Evolutionary conservation across 2,797 vertebrate genomes (phyloP).

Genomic region (Pipistrellus kuhlii): DNA sequence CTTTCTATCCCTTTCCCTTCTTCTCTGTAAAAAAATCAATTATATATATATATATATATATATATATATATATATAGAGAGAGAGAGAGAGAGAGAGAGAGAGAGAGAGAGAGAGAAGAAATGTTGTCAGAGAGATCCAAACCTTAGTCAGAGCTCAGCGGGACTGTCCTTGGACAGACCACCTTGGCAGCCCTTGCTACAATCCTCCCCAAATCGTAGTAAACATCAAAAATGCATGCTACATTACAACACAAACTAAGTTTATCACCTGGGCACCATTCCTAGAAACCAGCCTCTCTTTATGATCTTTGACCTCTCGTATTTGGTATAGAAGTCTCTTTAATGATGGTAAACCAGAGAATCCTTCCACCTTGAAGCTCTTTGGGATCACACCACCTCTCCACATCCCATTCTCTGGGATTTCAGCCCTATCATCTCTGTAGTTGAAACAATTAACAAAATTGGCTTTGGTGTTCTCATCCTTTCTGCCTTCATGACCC

Average conservation of each 20-base stretch:
- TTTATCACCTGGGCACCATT: not conserved
- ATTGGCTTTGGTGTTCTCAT: not conserved
- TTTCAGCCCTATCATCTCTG: not conserved
- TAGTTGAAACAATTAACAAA: not conserved
- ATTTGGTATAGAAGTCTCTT: not conserved
- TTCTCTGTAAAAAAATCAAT: too few species aligned
- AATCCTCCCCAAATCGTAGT: not conserved
- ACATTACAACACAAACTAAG: conserved; percentile 11
- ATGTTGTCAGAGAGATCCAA: not conserved
- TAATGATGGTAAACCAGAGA: not conserved
- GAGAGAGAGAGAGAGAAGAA: not conserved
- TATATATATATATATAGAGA: too few species aligned
- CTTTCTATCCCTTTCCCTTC: too few species aligned
- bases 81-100: too few species aligned
- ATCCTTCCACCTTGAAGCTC: not conserved
- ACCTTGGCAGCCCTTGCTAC: not conserved
- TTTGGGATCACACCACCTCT: not conserved
- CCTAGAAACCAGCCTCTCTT: conserved; percentile 4
- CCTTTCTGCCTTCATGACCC: not conserved
- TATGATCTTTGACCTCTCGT: not conserved
- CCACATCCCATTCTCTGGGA: not conserved
- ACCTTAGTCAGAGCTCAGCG: not conserved
- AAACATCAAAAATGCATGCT: not conserved
- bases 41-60: too few species aligned
- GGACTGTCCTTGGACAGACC: not conserved